Conservation (phyloP, 2,797 vertebrate genomes). For the Emys orbicularis region DNA sequence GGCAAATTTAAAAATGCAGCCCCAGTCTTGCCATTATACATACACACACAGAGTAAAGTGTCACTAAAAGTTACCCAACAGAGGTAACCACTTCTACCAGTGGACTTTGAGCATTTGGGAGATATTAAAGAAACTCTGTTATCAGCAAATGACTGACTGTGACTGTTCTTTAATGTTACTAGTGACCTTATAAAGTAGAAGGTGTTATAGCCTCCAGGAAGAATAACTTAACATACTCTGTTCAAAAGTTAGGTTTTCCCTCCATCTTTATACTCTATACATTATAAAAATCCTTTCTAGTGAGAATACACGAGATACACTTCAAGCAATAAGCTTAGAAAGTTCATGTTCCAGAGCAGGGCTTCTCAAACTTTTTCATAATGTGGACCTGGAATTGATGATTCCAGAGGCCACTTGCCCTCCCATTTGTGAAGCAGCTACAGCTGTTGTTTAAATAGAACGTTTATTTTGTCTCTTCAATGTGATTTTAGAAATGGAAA, state of each 20-base stretch:
- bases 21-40: background rate
- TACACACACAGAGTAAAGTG: background rate
- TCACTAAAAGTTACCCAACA: background rate
- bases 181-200: background rate
- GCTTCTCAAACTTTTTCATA: background rate
- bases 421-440: background rate
- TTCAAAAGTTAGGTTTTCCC: background rate
- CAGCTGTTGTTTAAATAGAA: background rate
- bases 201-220: background rate
- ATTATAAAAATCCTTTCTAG: background rate
- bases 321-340: background rate
- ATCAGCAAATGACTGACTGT: background rate
- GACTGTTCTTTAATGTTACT: background rate
- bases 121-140: background rate
- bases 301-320: background rate
- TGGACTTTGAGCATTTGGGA: background rate
- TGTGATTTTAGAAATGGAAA: background rate
- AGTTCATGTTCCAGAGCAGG: background rate
- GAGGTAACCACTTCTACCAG: background rate
- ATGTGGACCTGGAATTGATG: background rate
- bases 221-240: background rate
- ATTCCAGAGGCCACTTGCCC: background rate
- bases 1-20: background rate
- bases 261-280: background rate
- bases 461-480: background rate